Base-by-base conservation (phyloP, 2,797 vertebrate species). In the Florisuga fusca region DNA sequence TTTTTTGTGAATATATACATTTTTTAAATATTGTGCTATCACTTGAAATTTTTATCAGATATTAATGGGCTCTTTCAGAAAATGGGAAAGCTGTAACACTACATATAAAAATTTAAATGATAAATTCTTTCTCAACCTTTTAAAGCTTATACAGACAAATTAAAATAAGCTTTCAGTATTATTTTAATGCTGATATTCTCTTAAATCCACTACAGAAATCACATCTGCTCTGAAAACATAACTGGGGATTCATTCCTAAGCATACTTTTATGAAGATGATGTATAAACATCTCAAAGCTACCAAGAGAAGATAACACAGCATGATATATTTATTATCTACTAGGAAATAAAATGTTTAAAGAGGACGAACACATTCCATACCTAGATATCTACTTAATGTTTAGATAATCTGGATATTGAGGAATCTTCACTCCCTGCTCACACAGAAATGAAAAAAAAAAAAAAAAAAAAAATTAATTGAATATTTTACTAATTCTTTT, bases 261-360 rank as follows among this genome's bases (percentile, higher is more conserved):
- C 53, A 50, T 85, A 43, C 36, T 85, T 74, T 26, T 63, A 33
- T 34, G 64, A 61, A 84, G 57, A 80, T 80, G 36, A 68, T 45
- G n/a, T 20, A 75, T 64, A 92, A 84, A 76, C 45, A 68, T 71
- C 59, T 76, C 51, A 86, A 89, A 93, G 20, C 64, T 92, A 92
- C 68, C 38, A 81, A 45, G 19, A 66, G 25, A 69, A 87, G 83
- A 84, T 93, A 94, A 68, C 27, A 69, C 41, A 34, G 64, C 33
- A 50, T 90, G 76, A 91, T 84, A 55, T 73, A 88, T 88, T 81
- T 93, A 93, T 85, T 29, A 88, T 81, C 48, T 79, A 76, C 62
- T n/a, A 18, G 16, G 3, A 55, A 51, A 89, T 92, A 95, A 90
- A 81, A 12, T 29, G 46, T 62, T 89, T 91, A 59, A 80, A 89